Percentiles rank a stretch among this genome's conserved stretches.
Evolutionary conservation across 2,888 invertebrate species (phyloP).

Genomic region (Cerceris ruficornis): DNA sequence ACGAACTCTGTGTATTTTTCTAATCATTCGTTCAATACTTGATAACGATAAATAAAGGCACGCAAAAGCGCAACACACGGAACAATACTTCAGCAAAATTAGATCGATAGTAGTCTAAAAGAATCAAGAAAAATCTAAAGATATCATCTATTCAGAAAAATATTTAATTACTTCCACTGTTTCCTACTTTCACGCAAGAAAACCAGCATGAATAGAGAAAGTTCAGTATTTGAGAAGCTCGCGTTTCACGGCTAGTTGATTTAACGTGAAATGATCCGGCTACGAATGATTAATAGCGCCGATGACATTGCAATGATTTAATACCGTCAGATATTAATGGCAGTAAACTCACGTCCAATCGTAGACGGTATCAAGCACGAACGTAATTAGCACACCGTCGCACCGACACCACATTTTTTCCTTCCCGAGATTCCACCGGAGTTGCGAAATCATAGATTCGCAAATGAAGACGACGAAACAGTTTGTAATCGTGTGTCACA

Average conservation of each 20-base stretch:
- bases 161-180: neutral
- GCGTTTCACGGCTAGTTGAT: neutral
- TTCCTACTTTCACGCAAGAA: neutral
- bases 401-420: constrained; percentile 12
- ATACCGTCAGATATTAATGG: constrained; percentile 29
- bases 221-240: neutral
- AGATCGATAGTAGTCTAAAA: too few relatives aligned
- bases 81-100: too few relatives aligned
- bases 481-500: constrained; percentile 36
- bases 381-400: neutral
- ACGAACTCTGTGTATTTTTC: too few relatives aligned
- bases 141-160: too few relatives aligned
- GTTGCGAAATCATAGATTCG: constrained; percentile 32
- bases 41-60: too few relatives aligned
- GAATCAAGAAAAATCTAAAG: too few relatives aligned
- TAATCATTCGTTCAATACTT: too few relatives aligned
- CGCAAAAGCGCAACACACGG: too few relatives aligned
- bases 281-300: constrained; percentile 28
- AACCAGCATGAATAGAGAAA: neutral
- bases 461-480: constrained; percentile 27
- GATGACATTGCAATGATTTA: constrained; percentile 43
- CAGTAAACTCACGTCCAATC: constrained; percentile 9
- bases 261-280: neutral
- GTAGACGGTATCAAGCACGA: constrained; percentile 32
- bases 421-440: constrained; percentile 15